These are phyloP conservation scores for Charina bottae DNA, from an alignment of 2,113 vertebrate genomes.

Conservation along the genomic window DNA sequence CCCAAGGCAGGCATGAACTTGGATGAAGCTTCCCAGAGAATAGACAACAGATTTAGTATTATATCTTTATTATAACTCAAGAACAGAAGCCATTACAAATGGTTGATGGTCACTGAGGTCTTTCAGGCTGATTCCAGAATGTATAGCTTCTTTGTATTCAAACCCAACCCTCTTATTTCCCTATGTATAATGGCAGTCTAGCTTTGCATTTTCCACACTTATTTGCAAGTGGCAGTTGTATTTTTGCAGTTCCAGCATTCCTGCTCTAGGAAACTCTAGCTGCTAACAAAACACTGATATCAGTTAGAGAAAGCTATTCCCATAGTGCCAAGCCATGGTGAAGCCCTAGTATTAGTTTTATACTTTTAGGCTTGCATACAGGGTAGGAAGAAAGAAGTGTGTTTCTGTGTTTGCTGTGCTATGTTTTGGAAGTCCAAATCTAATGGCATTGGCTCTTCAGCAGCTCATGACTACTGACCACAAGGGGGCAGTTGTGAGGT, in stretches of 20 bases:
- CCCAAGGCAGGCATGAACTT: not conserved
- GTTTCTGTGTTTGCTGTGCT: not conserved
- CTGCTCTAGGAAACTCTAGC: not conserved
- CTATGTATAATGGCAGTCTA: not conserved
- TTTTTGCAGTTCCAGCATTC: not conserved
- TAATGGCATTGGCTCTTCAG: not conserved
- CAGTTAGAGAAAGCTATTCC: not conserved
- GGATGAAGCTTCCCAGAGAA: not conserved
- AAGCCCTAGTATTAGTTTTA: not conserved
- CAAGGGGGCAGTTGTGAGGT: no score
- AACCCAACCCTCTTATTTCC: not conserved
- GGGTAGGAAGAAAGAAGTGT: not conserved
- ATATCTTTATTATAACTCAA: not conserved
- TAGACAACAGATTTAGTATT: not conserved
- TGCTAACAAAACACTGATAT: not conserved
- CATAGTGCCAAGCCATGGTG: not conserved
- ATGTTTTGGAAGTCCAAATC: not conserved
- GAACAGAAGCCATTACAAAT: not conserved
- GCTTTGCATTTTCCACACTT: not conserved
- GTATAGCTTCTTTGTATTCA: not conserved
- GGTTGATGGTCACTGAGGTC: not conserved
- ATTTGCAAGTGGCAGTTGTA: not conserved
- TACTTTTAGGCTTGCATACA: not conserved
- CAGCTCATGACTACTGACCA: not conserved
- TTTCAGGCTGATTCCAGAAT: not conserved